Conservation (phyloP, 2,797 vertebrate genomes). For the Mormyrus hasselquistii region DNA sequence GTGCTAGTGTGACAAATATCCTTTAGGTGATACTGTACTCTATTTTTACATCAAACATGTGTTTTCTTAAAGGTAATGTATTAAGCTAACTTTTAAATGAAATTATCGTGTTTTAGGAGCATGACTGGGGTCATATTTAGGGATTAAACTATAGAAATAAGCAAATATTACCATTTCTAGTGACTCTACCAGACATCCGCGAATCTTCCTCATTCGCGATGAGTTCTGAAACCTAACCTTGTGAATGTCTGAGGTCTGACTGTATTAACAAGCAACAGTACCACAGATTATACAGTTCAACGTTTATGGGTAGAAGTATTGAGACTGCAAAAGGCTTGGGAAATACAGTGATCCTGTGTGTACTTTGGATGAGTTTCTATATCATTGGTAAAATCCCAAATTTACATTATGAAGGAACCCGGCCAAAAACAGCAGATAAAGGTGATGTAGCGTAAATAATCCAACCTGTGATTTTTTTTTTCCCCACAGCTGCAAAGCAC, state of each 20-base stretch:
- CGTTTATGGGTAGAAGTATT: constrained; percentile 28
- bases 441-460: constrained; percentile 51
- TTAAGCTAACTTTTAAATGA: neutral
- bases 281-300: neutral
- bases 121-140: neutral
- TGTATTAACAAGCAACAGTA: neutral
- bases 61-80: neutral
- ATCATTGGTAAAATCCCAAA: constrained; percentile 53
- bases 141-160: neutral
- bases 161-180: neutral
- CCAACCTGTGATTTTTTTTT: constrained; percentile 42
- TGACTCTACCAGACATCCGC: neutral
- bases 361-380: constrained; percentile 56
- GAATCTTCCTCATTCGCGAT: neutral
- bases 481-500: neutral
- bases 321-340: constrained; percentile 27
- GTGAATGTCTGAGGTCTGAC: neutral
- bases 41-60: neutral
- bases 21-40: neutral
- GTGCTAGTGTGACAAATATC: neutral
- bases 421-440: constrained; percentile 66
- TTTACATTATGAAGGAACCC: constrained; percentile 51
- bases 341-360: constrained; percentile 18
- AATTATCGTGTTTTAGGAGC: neutral
- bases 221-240: neutral